Evolutionary conservation across 2,888 invertebrate genomes (phyloP).

Genomic region (Aspidapion aeneum): DNA sequence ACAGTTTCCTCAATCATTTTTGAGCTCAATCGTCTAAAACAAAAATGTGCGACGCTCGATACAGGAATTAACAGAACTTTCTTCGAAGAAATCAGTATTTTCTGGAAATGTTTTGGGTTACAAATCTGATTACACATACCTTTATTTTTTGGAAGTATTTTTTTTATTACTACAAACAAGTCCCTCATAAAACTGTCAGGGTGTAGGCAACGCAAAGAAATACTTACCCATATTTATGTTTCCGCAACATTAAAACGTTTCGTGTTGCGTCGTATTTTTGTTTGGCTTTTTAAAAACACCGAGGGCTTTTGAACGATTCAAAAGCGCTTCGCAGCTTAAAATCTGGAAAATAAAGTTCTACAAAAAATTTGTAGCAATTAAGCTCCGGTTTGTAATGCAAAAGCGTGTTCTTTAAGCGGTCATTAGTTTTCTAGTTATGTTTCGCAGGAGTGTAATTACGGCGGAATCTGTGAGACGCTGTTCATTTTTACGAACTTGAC

Average conservation of each 20-base stretch:
- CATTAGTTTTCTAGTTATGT: not conserved
- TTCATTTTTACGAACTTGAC: not conserved
- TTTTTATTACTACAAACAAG: too few species aligned
- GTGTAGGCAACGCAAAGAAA: too few species aligned
- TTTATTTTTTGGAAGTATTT: too few species aligned
- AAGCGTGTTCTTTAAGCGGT: not conserved
- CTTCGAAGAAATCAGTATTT: too few species aligned
- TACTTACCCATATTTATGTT: too few species aligned
- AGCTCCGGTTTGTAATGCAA: not conserved
- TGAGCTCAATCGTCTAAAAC: too few species aligned
- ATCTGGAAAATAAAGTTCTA: not conserved
- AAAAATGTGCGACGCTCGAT: too few species aligned
- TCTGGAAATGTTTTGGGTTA: too few species aligned
- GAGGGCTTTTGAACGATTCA: not conserved
- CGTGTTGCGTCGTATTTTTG: not conserved
- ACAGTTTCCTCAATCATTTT: too few species aligned
- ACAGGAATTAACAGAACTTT: too few species aligned
- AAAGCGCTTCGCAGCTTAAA: not conserved
- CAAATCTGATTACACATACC: too few species aligned
- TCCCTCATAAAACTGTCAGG: too few species aligned
- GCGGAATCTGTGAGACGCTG: not conserved
- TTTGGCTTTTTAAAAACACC: not conserved
- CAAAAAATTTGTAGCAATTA: not conserved
- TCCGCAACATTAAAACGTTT: not conserved
- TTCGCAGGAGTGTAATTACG: not conserved